These are phyloP conservation scores for Polypedilum vanderplanki DNA, from an alignment of 1,140 invertebrate genomes.

Conservation along the genomic window DNA sequence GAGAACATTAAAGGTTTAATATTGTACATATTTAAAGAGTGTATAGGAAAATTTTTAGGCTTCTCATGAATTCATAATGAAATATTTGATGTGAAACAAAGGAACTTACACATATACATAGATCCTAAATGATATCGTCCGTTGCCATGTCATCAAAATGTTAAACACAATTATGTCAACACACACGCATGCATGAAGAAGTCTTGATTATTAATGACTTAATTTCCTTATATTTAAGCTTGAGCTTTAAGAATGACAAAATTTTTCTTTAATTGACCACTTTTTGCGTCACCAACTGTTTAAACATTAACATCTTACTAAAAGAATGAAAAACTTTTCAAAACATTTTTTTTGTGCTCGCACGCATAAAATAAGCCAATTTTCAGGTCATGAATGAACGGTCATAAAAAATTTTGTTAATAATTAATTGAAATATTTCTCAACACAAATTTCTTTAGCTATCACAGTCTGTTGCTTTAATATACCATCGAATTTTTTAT, in stretches of 20 bases:
- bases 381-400: neutral
- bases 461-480: too few species aligned
- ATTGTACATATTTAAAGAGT: too few species aligned
- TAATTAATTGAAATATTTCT: constrained; percentile 10
- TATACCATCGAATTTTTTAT: too few species aligned
- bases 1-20: too few species aligned
- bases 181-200: neutral
- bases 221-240: neutral
- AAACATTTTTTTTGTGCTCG: neutral
- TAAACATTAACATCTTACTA: neutral
- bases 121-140: too few species aligned
- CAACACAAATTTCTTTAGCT: too few species aligned
- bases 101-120: too few species aligned
- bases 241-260: neutral
- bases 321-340: neutral
- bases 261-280: neutral
- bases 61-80: neutral
- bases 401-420: neutral
- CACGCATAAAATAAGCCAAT: neutral
- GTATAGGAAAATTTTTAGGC: neutral
- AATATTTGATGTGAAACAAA: neutral
- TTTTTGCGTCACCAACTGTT: neutral
- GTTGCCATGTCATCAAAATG: neutral
- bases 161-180: neutral
- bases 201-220: constrained; percentile 3